A percentile compares a stretch with the other conserved stretches of the same genome.
Conservation (phyloP, 1,140 invertebrate genomes). For the Eriocheir sinensis region DNA sequence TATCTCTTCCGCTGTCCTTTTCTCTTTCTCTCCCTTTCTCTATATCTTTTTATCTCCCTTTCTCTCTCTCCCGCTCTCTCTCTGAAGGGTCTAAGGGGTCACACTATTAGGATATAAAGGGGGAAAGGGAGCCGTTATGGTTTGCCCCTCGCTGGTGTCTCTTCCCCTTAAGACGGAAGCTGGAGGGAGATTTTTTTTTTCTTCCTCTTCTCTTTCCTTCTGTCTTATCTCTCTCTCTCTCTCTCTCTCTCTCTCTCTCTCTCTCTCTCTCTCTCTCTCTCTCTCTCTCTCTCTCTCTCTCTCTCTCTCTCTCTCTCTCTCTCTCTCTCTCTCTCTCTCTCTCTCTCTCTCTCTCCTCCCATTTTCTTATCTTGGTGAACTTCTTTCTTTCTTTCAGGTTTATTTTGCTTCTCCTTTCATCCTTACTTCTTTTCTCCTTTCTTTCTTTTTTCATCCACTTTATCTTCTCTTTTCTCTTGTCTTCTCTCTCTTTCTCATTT, state of each 20-base stretch:
- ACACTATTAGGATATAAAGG: neutral
- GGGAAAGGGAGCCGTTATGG: neutral
- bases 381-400: neutral
- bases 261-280: neutral
- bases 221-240: neutral
- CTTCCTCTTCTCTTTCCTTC: neutral
- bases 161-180: neutral
- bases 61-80: neutral
- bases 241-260: slow-evolving; percentile 30
- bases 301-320: neutral
- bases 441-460: neutral
- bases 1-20: neutral
- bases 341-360: neutral
- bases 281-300: neutral
- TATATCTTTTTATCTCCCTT: neutral
- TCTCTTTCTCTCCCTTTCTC: neutral
- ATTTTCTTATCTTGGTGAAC: neutral
- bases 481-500: no score
- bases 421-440: neutral
- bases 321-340: neutral
- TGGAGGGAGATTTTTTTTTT: neutral
- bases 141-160: neutral
- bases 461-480: neutral
- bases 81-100: neutral
- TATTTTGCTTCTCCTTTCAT: neutral